Base-by-base conservation (phyloP, 2,113 vertebrate genomes). In the Catharus minimus region DNA sequence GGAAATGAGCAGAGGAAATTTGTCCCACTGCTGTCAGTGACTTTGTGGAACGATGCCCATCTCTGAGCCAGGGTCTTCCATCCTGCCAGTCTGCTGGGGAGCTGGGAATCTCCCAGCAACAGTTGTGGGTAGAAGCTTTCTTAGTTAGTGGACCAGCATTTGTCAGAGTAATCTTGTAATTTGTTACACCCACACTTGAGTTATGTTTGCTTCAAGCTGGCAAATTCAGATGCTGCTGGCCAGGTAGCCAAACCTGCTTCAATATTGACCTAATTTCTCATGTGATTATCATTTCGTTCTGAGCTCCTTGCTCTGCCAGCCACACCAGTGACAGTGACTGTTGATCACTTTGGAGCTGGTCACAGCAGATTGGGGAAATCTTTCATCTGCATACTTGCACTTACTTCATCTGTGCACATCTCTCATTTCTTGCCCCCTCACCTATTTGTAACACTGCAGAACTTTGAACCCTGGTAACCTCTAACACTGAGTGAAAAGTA, bases 41-140 rank as follows among this genome's bases (percentile, higher is more conserved):
- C 21, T 4, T 0, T 20, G 65, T 49, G 46, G 56, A 68, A 44
- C 0, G 0, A 9, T 83, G 68, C 32, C 33, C 17, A 1, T 52
- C 33, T 41, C 55, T 39, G 39, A 28, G 64, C 28, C 50, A 61
- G 67, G n/a, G 19, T 30, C 41, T 85, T 47, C 32, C 6, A 1
- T 85, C 56, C 44, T 50, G 3, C 6, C 43, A n/a, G 32, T 39
- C 43, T 62, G 26, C 71, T 80, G 62, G 32, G 36, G 55, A 82
- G 12, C 41, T 71, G 84, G 44, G 60, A 71, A 20, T 84, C 61
- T 56, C 33, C 33, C 53, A 41, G 61, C 20, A 58, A 14, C 14
- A 28, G 22, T 2, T 30, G 52, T 0, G 2, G 66, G 22, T 12
- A 10, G 57, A 72, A 85, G 30, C 50, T 69, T 85, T 73, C 64